Evolutionary conservation across 1,140 invertebrate genomes (phyloP).

Genomic region (Macrobrachium nipponense): DNA sequence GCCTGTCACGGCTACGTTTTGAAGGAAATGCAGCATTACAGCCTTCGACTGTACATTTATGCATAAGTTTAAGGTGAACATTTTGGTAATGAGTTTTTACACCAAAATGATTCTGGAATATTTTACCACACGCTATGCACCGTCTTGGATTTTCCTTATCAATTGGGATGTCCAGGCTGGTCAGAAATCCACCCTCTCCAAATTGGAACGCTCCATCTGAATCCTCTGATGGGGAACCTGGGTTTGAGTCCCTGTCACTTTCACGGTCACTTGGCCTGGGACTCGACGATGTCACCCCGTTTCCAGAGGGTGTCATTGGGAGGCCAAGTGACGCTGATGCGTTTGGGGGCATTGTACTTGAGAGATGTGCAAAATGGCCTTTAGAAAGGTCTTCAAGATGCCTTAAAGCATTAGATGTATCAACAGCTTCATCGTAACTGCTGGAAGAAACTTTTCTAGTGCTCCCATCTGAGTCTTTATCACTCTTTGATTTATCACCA

Average conservation of each 20-base stretch:
- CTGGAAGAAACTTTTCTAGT: conserved; percentile 53
- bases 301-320: conserved; percentile 70
- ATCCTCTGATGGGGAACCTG: conserved; percentile 49
- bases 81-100: conserved; percentile 96
- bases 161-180: conserved; percentile 76
- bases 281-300: conserved; percentile 62
- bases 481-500: conserved; percentile 56
- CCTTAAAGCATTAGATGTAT: conserved; percentile 77
- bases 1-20: conserved; percentile 90
- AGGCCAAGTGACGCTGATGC: conserved; percentile 61
- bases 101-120: conserved; percentile 95
- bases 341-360: conserved; percentile 67
- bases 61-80: conserved; percentile 95
- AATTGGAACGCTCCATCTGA: conserved; percentile 60
- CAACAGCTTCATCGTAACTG: conserved; percentile 57
- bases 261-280: conserved; percentile 63
- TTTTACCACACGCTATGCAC: conserved; percentile 91
- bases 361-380: conserved; percentile 77
- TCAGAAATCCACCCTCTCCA: conserved; percentile 62
- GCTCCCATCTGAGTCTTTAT: conserved; percentile 57
- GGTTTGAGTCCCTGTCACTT: conserved; percentile 63
- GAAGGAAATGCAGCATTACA: conserved; percentile 97
- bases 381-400: conserved; percentile 84
- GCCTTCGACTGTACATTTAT: conserved; percentile 95
- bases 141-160: conserved; percentile 86